These are phyloP conservation scores for Phortica okadai DNA, from an alignment of 2,888 invertebrate genomes.

Conservation along the genomic window DNA sequence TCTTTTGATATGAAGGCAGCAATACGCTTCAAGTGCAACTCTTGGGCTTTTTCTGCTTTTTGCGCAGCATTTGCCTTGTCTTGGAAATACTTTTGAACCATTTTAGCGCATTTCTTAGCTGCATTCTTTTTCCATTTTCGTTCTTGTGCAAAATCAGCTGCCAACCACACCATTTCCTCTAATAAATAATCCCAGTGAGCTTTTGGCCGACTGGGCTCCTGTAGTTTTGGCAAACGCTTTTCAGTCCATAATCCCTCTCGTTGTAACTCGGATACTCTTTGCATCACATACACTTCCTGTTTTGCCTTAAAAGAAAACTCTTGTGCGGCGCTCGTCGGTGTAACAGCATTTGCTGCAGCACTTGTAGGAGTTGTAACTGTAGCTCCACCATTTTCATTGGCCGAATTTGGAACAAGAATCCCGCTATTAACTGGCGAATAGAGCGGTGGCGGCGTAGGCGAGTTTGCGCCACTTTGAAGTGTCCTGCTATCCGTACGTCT, in stretches of 20 bases:
- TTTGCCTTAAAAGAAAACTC: constrained; percentile 90
- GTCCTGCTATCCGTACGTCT: constrained; percentile 59
- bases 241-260: constrained; percentile 97
- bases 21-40: constrained; percentile 88
- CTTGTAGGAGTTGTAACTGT: constrained; percentile 57
- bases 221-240: constrained; percentile 91
- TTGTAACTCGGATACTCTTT: constrained; percentile 92
- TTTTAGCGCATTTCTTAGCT: constrained; percentile 93
- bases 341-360: constrained; percentile 65
- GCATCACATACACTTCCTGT: constrained; percentile 95
- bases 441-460: constrained; percentile 44
- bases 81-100: constrained; percentile 94
- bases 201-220: constrained; percentile 92
- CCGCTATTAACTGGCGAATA: constrained; percentile 57
- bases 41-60: constrained; percentile 94
- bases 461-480: constrained; percentile 42
- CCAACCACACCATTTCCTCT: constrained; percentile 99
- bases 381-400: constrained; percentile 38
- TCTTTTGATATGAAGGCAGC: constrained; percentile 95
- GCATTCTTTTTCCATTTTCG: constrained; percentile 98
- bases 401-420: constrained; percentile 44
- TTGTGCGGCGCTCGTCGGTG: constrained; percentile 62
- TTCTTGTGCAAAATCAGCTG: constrained; percentile 98
- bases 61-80: constrained; percentile 93
- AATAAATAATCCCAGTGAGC: constrained; percentile 99